Evolutionary conservation across 2,113 vertebrate species (phyloP), one percentile per base, ranked within the genome.

Genomic region (Trichomycterus rosablanca): DNA sequence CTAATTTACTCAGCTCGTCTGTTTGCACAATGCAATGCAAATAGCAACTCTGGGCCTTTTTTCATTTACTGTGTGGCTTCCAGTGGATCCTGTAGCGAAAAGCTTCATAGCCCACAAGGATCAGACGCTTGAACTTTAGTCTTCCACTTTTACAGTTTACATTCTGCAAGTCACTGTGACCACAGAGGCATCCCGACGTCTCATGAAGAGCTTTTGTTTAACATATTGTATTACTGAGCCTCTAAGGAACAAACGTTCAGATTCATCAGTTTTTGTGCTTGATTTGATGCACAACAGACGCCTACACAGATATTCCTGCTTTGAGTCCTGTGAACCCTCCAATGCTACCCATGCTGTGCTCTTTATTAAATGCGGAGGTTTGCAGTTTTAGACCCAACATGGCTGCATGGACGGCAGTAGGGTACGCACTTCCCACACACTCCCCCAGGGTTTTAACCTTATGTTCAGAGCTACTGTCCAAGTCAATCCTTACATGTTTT

Each of bases 291-390:
- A 67, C 49, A 48, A 11, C 42, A 64, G 55, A 43, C 35, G 49
- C 63, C 63, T 50, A 65, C 63, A 28, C 52, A 23, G 30, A 30
- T 48, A 52, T 39, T 26, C 52, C 34, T 28, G 63, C 43, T 20
- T 55, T 64, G 30, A 24, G 45, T 67, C 18, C 20, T 19, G 42
- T 44, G 20, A 54, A n/a, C 30, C 43, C 7, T 30, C 24, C 15
- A 5, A 49, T n/a, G 16, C 54, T 44, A 67, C 42, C 39, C 64
- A 54, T 62, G 56, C 59, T 59, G 64, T 15, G 52, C 58, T 58
- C 54, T 62, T 61, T 58, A 67, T 71, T 67, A 63, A 67, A 23
- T 46, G 51, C 59, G 63, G 54, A 67, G 59, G 53, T 67, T 71
- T 61, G 44, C 51, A 56, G 54, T 63, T 63, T 63, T 6, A 20